Base-by-base conservation (phyloP, 2,888 invertebrate species). In the Cephus spinipes region DNA sequence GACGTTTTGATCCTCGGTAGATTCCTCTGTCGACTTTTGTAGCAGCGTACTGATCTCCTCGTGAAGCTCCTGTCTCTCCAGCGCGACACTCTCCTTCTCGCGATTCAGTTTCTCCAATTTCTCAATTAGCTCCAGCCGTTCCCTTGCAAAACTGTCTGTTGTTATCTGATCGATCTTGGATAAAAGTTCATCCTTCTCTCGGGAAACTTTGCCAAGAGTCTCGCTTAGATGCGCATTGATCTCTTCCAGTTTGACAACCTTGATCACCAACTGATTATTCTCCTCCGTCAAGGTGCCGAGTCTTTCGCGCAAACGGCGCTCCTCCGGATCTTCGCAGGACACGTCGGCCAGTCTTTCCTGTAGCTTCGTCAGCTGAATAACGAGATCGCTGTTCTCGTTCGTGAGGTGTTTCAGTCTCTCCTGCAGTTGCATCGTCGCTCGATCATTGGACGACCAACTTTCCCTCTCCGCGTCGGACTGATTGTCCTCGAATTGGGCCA, bases 111-210 rank as follows among this genome's bases (percentile, higher is more conserved):
- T 92, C 89, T 93, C 94, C 93, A 95, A 94, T 92, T 95, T 95
- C 81, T 94, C 94, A 91, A 95, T 93, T 1, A 95, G 94, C 90
- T 95, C 95, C 83, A 95, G 93, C 69, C 95, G 93, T 91, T 96
- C 96, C 80, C 93, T 93, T 0, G 94, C 94, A 83, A 95, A 95
- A 71, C 80, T 77, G 34, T 83, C 83, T 1, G 68, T 69, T 0
- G 75, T 34, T 34, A 79, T 71, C 36, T 95, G 90, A 87, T 96
- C 95, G 79, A 96, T 94, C 91, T 94, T 95, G 81, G 93, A 93
- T 83, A 94, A 93, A 79, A 95, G 90, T 87, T 96, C 95, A 30
- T 93, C 93, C 79, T 94, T 94, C 90, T 95, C 94, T 85, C 94
- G 94, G 11, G 94, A 93, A 69, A 95, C 90, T 87, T 93, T 94